phyloP scores from a whole-genome alignment of 2,113 vertebrate species.

The Salminus brasiliensis region DNA sequence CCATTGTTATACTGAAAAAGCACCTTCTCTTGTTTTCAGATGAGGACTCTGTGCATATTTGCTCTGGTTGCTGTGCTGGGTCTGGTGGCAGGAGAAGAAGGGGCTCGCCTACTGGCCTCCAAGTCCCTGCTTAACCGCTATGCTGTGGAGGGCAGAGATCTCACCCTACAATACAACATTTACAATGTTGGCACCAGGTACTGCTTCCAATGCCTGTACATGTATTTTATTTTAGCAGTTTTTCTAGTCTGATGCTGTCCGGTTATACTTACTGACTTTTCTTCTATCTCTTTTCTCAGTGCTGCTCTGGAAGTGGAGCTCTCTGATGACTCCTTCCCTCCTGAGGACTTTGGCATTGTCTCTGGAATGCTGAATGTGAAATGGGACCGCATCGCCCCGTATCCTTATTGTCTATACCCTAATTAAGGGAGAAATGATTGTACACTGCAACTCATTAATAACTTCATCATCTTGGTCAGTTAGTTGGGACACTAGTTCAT shows the following conservation, averaged over 20 bases:
- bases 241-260: background rate
- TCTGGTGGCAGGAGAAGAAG: slow-evolving; percentile 82
- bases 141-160: slow-evolving; percentile 91
- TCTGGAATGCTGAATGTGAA: slow-evolving; percentile 96
- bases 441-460: background rate
- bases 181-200: slow-evolving; percentile 98
- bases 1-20: background rate
- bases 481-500: too few relatives aligned
- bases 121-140: slow-evolving; percentile 93
- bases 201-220: background rate
- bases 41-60: slow-evolving; percentile 66
- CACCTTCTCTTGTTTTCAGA: slow-evolving; percentile 65
- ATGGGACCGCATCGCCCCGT: slow-evolving; percentile 97
- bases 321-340: slow-evolving; percentile 94
- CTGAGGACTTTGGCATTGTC: slow-evolving; percentile 95
- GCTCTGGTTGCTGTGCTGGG: slow-evolving; percentile 66
- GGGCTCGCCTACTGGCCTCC: slow-evolving; percentile 90
- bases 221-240: too few relatives aligned
- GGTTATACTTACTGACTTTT: too few relatives aligned
- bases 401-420: slow-evolving; percentile 76
- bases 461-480: background rate
- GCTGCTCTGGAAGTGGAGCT: slow-evolving; percentile 94
- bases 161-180: slow-evolving; percentile 95
- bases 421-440: background rate
- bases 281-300: slow-evolving; percentile 63